Conservation (phyloP, 1,140 invertebrate species). For the Drosophila nasuta region DNA sequence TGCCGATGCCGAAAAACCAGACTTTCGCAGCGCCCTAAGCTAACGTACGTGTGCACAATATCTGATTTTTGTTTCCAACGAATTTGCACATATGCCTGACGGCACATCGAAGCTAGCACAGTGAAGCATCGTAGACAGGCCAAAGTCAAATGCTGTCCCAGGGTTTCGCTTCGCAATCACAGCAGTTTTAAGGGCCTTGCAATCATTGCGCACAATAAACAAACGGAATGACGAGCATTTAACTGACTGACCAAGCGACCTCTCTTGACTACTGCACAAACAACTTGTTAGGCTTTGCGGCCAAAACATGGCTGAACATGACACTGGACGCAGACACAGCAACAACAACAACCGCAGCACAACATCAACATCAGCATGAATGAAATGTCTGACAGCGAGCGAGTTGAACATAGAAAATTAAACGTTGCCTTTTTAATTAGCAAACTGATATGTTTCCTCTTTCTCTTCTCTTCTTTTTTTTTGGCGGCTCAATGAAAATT, state of each 20-base stretch:
- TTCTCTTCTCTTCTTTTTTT: not conserved
- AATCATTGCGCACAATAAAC: slow-evolving; percentile 81
- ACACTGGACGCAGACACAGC: slow-evolving; percentile 38
- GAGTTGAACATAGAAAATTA: slow-evolving; percentile 41
- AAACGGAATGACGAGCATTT: slow-evolving; percentile 80
- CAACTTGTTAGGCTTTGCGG: slow-evolving; percentile 68
- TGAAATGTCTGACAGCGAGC: slow-evolving; percentile 6
- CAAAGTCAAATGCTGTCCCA: slow-evolving; percentile 59
- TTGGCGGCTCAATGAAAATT: slow-evolving; percentile 31
- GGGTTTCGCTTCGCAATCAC: slow-evolving; percentile 58
- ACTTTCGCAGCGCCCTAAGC: slow-evolving; percentile 54
- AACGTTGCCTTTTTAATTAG: slow-evolving; percentile 70
- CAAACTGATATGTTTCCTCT: slow-evolving; percentile 23
- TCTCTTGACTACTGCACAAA: slow-evolving; percentile 31
- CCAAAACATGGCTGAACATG: slow-evolving; percentile 39
- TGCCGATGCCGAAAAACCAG: slow-evolving; percentile 40
- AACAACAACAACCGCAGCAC: slow-evolving; percentile 9
- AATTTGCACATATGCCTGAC: slow-evolving; percentile 71
- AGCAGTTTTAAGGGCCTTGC: slow-evolving; percentile 72
- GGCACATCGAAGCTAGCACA: slow-evolving; percentile 14
- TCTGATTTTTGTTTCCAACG: slow-evolving; percentile 81
- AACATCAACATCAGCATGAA: slow-evolving; percentile 17
- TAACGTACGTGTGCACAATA: slow-evolving; percentile 78
- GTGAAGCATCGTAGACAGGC: slow-evolving; percentile 35
- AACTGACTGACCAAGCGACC: slow-evolving; percentile 64